Evolutionary conservation across 2,113 vertebrate genomes (phyloP).

Genomic region (Nannospalax galili): DNA sequence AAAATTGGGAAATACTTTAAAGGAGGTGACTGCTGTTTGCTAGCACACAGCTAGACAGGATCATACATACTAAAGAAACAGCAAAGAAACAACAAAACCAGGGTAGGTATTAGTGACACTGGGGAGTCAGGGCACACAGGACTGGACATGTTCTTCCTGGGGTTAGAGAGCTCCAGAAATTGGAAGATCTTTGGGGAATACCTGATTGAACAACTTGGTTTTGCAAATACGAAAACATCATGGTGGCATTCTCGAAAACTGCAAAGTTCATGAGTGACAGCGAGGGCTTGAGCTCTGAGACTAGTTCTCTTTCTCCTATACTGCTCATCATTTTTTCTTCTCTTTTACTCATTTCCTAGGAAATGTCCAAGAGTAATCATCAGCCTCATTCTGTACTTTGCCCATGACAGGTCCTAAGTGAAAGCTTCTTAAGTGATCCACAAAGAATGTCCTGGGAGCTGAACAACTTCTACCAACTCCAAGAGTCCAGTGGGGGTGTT

Average conservation of each 20-base stretch:
- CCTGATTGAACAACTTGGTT: background rate
- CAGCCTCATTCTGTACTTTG: background rate
- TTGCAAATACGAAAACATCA: background rate
- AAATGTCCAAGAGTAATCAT: background rate
- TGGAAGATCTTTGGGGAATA: background rate
- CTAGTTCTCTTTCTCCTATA: too few relatives aligned
- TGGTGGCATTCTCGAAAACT: background rate
- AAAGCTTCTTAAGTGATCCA: background rate
- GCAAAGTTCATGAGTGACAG: fast-evolving
- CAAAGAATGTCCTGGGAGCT: background rate
- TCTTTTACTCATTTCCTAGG: background rate
- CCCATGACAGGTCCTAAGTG: background rate
- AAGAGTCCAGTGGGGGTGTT: background rate
- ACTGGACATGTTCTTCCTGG: background rate
- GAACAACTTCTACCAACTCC: background rate
- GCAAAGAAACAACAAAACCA: background rate
- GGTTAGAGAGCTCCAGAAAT: background rate
- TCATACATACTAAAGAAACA: background rate
- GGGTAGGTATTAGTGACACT: background rate
- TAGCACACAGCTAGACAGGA: background rate
- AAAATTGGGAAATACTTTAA: background rate
- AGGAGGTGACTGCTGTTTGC: background rate
- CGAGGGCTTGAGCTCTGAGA: background rate
- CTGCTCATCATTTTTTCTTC: background rate
- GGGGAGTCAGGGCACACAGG: background rate